These are phyloP conservation scores for Gerris lacustris DNA, from an alignment of 2,888 invertebrate species.

Conservation along the genomic window DNA sequence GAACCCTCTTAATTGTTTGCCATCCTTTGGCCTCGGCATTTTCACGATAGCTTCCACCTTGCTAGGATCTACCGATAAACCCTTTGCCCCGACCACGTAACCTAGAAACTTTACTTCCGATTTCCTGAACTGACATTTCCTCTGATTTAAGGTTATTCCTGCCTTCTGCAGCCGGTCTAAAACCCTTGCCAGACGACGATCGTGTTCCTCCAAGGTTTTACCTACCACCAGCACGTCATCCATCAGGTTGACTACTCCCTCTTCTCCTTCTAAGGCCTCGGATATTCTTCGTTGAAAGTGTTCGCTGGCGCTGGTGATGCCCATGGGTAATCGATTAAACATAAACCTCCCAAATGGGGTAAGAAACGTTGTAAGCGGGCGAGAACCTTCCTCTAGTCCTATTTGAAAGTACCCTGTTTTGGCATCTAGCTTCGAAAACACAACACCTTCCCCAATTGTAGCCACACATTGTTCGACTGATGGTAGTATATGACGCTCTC, in stretches of 20 bases:
- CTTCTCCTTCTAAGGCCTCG: constrained; percentile 14
- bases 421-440: constrained; percentile 29
- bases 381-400: constrained; percentile 21
- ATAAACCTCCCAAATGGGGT: constrained; percentile 25
- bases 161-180: neutral
- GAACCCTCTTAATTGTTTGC: constrained; percentile 4
- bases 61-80: too few relatives aligned
- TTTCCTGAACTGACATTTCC: too few relatives aligned
- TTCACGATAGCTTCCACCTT: too few relatives aligned
- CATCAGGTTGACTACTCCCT: constrained; percentile 19
- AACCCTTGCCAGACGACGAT: constrained; percentile 10
- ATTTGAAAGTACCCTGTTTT: constrained; percentile 31
- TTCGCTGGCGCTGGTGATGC: constrained; percentile 23
- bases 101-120: too few relatives aligned
- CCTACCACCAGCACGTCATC: constrained; percentile 19
- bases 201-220: constrained; percentile 18
- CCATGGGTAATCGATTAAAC: constrained; percentile 16
- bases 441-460: constrained; percentile 24
- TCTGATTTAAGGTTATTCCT: neutral
- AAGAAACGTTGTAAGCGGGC: constrained; percentile 22
- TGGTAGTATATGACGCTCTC: too few relatives aligned
- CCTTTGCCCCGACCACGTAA: constrained; percentile 30
- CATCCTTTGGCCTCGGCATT: too few relatives aligned
- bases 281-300: constrained; percentile 15
- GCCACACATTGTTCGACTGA: constrained; percentile 24